Evolutionary conservation across 1,140 invertebrate genomes (phyloP), one percentile per base, ranked within the genome.

Genomic region (Trichomalopsis sarcophagae): DNA sequence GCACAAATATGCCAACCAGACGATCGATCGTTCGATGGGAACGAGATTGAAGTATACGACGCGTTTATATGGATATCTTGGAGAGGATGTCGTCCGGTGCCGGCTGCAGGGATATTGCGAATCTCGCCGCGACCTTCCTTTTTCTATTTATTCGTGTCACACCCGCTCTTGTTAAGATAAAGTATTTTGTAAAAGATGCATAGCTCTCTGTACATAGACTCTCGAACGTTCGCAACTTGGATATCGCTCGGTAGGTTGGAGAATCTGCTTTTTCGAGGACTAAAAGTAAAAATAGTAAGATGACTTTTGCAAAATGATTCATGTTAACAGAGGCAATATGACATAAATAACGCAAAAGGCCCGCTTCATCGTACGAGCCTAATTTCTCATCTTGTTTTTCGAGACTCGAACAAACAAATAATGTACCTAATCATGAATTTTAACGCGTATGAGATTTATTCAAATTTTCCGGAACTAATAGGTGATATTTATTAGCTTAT

Each of bases 401-500:
- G 27, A n/a, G 23, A 62, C 13, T 44, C 40, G 27, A 68, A 68
- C 17, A 68, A 68, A 68, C 17, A 27, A 27, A 68, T 17, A 27
- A 23, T 6, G 0, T 71, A 71, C n/a, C 47, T 30, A 71, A 71
- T 71, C 7, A 30, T 27, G 30, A 78, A 9, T 78, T 23, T 11
- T 76, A 27, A 33, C 27, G 68, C 11, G 27, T 62, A 82, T 36
- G 74, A 77, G 36, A 68, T 75, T 47, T 79, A 84, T 79, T 84
- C 30, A 11, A 75, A 75, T 66, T 81, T 81, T 81, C 14, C 40
- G 55, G 71, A 84, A 85, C 71, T 81, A 75, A 85, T 81, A 81
- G 33, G 78, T 80, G 78, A 81, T 85, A 85, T 75, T 85, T 30
- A 85, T 75, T 85, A 81, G 69, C 78, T 81, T 85, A 81, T 66